Conservation (phyloP, 2,113 vertebrate genomes). For the Epinephelus lanceolatus region DNA sequence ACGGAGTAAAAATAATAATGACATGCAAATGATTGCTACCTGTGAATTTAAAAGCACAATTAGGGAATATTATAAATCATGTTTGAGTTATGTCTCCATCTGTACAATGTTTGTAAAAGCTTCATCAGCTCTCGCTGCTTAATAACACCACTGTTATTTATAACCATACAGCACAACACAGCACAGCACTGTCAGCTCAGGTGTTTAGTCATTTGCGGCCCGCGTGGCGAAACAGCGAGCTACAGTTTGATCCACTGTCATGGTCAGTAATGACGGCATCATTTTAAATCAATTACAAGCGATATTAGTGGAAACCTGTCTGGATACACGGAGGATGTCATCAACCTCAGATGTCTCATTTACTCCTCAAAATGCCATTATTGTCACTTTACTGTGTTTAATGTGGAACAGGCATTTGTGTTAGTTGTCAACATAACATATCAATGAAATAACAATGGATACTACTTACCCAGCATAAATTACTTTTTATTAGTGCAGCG, state of each 20-base stretch:
- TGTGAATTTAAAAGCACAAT: constrained; percentile 7
- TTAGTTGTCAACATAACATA: background rate
- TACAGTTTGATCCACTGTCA: constrained; percentile 1
- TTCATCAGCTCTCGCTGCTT: background rate
- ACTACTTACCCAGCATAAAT: background rate
- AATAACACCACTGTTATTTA: background rate
- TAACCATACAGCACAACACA: background rate
- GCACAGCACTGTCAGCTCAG: background rate
- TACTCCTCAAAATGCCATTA: background rate
- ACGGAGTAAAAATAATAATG: background rate
- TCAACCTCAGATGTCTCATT: background rate
- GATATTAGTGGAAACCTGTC: background rate
- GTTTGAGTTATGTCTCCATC: background rate
- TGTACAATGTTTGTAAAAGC: background rate
- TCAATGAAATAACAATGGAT: background rate
- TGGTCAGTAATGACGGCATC: background rate
- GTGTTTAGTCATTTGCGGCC: background rate
- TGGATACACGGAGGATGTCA: background rate
- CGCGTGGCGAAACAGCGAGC: background rate
- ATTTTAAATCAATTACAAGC: constrained; percentile 1
- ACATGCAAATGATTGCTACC: background rate
- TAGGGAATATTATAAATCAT: background rate
- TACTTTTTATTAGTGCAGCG: background rate
- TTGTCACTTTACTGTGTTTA: background rate
- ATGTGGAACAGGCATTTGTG: background rate